Evolutionary conservation across 2,888 invertebrate genomes (phyloP).

Genomic region (Sphinx pinastri): DNA sequence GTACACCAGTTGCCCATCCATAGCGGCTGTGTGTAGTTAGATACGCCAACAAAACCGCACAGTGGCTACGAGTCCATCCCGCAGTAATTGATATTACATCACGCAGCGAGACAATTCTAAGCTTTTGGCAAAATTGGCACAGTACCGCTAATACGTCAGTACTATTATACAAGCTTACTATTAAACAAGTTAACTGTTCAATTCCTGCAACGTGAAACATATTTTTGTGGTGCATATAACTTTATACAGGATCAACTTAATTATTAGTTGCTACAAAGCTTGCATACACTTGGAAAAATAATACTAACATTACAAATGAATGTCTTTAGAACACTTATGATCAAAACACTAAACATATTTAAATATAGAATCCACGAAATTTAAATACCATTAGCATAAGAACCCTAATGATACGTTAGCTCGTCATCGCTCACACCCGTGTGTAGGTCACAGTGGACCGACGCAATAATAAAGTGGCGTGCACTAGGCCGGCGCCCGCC

Average conservation of each 20-base stretch:
- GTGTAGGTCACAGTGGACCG: constrained; percentile 28
- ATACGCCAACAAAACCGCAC: background rate
- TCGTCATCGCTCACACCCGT: background rate
- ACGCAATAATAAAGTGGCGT: constrained; percentile 41
- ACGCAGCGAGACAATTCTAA: background rate
- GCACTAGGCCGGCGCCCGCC: constrained; percentile 36
- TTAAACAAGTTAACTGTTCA: no score
- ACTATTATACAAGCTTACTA: no score
- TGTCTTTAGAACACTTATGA: no score
- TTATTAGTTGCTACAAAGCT: no score
- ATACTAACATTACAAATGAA: no score
- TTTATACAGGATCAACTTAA: no score
- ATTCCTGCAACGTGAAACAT: no score
- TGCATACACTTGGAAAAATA: no score
- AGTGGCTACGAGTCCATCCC: background rate
- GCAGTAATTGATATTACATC: background rate
- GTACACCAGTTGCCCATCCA: background rate
- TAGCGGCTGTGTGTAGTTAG: background rate
- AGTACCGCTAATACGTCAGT: background rate
- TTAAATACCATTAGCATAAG: no score
- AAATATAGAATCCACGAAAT: no score
- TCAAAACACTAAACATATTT: no score
- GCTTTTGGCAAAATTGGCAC: constrained; percentile 2
- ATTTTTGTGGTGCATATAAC: no score
- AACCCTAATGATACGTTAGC: background rate